phyloP scores from a whole-genome alignment of 2,797 vertebrate genomes.

The Diceros bicornis region DNA sequence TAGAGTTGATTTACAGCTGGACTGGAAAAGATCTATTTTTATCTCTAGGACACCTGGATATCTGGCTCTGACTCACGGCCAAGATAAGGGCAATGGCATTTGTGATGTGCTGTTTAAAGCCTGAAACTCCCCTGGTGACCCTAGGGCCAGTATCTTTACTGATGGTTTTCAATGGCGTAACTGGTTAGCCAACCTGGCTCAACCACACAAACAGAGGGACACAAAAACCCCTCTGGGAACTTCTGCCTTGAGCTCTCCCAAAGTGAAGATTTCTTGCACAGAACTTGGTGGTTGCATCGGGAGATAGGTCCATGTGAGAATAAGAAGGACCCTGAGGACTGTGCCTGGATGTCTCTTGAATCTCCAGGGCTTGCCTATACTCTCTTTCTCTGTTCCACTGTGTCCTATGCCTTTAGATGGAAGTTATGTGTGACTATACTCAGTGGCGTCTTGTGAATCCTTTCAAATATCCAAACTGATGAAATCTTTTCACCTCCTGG shows the following conservation, averaged over 20 bases:
- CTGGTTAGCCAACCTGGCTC: background rate
- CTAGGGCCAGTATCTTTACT: background rate
- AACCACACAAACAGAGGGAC: background rate
- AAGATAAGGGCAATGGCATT: background rate
- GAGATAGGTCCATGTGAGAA: background rate
- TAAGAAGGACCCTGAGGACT: background rate
- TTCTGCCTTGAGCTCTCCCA: background rate
- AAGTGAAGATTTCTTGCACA: background rate
- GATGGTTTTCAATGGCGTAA: background rate
- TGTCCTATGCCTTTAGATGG: background rate
- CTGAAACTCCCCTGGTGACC: background rate
- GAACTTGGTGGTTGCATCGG: background rate
- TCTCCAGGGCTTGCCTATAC: background rate
- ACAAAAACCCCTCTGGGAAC: background rate
- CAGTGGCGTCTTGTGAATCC: background rate
- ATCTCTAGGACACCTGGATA: background rate
- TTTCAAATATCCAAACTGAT: background rate
- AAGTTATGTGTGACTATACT: background rate
- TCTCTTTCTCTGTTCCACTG: background rate
- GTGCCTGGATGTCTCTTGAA: background rate
- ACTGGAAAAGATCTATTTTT: background rate
- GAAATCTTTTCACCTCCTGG: background rate
- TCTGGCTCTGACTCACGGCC: background rate
- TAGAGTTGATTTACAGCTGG: background rate
- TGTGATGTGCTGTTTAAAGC: background rate